Base-by-base conservation (phyloP, 2,113 vertebrate genomes). In the Neofelis nebulosa region DNA sequence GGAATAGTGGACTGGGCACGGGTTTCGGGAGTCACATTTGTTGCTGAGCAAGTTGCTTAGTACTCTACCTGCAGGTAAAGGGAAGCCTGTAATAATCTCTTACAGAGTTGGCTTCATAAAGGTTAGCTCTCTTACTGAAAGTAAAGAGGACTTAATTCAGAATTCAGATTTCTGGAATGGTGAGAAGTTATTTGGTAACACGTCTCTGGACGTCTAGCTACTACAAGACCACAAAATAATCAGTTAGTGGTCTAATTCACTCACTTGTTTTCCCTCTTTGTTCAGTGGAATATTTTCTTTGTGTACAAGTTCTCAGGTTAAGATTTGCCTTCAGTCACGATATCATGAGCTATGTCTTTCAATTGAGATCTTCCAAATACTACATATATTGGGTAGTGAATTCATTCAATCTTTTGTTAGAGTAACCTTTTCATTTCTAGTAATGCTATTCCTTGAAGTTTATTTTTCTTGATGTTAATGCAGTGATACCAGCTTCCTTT, bases 281-380 rank as follows among this genome's bases (percentile, higher is more conserved):
- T 69, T 15, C 66, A 38, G 1, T 83, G 86, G 63, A 71, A 81
- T 14, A 82, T 66, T 94, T 92, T 94, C 50, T 90, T 65, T 23
- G 36, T 91, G 41, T 92, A 90, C 7, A 91, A 38, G 68, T 94
- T 95, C 48, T 96, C 27, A 41, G n/a, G 55, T 69, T 63, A 65
- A 85, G 50, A 50, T 87, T 90, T 85, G n/a, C 50, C 50, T 73
- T 94, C 29, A 69, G 31, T 90, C 65, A 36, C 81, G 29, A 65
- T 95, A 19, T 65, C 52, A 57, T 73, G 55, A 95, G 82, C n/a
- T 12, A 11, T 83, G n/a, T 76, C n/a, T 93, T 91, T 76, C 23
- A 52, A 36, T 65, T 97, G 78, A 92, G 10, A 41, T 68, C 21
- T 55, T 86, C 33, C 82, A 2, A 66, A 36, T 25, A 5, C 19